Evolutionary conservation across 2,888 invertebrate genomes (phyloP), one percentile per base, ranked within the genome.

Genomic region (Dryobota labecula): DNA sequence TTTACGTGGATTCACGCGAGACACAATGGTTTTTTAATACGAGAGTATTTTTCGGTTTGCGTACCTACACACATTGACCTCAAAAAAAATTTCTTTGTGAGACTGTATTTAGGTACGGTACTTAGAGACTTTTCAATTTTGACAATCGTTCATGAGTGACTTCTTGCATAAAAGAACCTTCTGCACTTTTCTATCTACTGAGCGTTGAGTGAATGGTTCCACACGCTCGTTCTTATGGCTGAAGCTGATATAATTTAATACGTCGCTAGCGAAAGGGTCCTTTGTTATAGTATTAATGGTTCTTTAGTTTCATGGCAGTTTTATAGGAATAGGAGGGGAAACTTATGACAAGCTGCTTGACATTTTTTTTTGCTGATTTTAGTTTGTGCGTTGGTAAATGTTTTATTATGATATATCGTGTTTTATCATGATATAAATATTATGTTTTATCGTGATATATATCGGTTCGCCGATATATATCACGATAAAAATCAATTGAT

Each of bases 241-340:
- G 63, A 72, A 69, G 69, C 84, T 72, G 76, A 76, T 76, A 80
- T 76, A 80, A 80, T 79, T 79, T 79, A 82, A 79, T 82, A 82
- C 79, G 53, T 65, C 33, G 73, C 82, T 43, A 51, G 49, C 45
- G 54, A 54, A 72, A 78, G 67, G 79, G 79, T 47, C 83, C 49
- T 79, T 82, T 82, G 78, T 72, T 78, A 78, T 54, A 62, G 61
- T 61, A 53, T 78, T 81, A 82, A 68, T 68, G 79, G 83, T 82
- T 62, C 79, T 79, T 73, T 79, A 82, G 83, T 79, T 79, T 78
- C 82, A 78, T 82, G 73, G 79, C 73, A 78, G 67, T 82, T 79
- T 79, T 82, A 79, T 78, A 79, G 57, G 79, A 41, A 53, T 24
- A 38, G 61, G 41, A 64, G 53, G 41, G 64, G 58, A 71, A 68